Base-by-base conservation (phyloP, 2,113 vertebrate genomes). In the Columba janthina region DNA sequence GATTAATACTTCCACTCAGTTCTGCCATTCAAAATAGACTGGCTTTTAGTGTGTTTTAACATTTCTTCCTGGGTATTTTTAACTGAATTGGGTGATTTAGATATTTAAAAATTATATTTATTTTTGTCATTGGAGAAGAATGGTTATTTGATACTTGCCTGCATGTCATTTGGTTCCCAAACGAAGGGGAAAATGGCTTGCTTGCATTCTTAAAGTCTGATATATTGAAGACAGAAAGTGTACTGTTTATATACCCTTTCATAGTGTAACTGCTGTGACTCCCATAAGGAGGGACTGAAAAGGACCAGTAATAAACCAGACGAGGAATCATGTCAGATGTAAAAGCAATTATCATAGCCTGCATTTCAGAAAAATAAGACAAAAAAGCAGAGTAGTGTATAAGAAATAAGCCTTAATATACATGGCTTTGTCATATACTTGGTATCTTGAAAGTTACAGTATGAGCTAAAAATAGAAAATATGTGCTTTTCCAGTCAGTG, bases 321-420 rank as follows among this genome's bases (percentile, higher is more conserved):
- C 99, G 98, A 61, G 99, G 99, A 87, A 99, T 99, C 99, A 99
- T 99, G 94, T 99, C 99, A 12, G 99, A 99, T 3, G 99, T 99
- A 87, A 99, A 99, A 65, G 99, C 99, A 71, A 99, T 99, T 82
- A 99, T 99, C 99, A 99, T 99, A 91, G 99, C 99, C 99, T 99
- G 62, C 3, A 7, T 90, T 73, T 86, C 29, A 91, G 80, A 94
- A 80, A 80, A 56, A 73, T n/a, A 93, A 93, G 53, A 95, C 80
- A 94, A 84, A 93, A 86, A 89, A 60, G 14, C 71, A 85, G 28
- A 71, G 8, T 8, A 80, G 29, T 3, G 3, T 90, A 82, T 86
- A 92, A 96, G 48, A 93, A 86, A 77, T 34, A 67, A 76, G 67
- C 42, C 73, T 91, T 89, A 86, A 72, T 60, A 92, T 21, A 13